These are phyloP conservation scores for Drosophila differens DNA, from an alignment of 2,888 invertebrate species.

Conservation along the genomic window DNA sequence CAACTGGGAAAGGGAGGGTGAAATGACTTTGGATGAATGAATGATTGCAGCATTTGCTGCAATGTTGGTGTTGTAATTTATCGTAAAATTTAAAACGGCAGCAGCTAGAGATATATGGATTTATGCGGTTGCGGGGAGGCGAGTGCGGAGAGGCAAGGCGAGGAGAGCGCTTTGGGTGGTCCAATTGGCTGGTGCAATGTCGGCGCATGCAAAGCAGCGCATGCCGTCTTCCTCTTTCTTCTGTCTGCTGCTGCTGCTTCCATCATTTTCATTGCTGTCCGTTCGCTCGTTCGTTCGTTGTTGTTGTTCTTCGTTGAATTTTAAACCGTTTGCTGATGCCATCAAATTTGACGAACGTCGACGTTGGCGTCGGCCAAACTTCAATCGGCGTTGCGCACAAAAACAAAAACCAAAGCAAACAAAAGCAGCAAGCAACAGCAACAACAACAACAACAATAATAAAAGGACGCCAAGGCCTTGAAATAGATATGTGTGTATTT, in stretches of 20 bases:
- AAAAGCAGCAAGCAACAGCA: slow-evolving; percentile 38
- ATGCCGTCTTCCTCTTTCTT: slow-evolving; percentile 42
- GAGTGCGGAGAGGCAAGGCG: slow-evolving; percentile 14
- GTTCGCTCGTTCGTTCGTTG: slow-evolving; percentile 12
- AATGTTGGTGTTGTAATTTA: slow-evolving; percentile 62
- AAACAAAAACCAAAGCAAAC: slow-evolving; percentile 57
- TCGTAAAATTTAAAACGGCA: slow-evolving; percentile 61
- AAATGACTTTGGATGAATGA: slow-evolving; percentile 55
- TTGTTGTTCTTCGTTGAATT: slow-evolving; percentile 42
- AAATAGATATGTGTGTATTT: slow-evolving; percentile 55
- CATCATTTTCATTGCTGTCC: slow-evolving; percentile 38
- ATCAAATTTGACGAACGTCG: slow-evolving; percentile 78
- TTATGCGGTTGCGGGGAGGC: slow-evolving; percentile 64
- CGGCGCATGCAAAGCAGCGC: slow-evolving; percentile 61
- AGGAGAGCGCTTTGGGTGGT: slow-evolving; percentile 68
- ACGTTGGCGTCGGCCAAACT: slow-evolving; percentile 81
- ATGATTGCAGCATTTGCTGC: slow-evolving; percentile 66
- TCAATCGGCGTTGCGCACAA: slow-evolving; percentile 72
- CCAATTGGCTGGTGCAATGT: slow-evolving; percentile 62
- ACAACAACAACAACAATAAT: slow-evolving; percentile 49
- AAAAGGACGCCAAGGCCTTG: slow-evolving; percentile 69
- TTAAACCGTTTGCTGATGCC: slow-evolving; percentile 79
- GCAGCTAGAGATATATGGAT: slow-evolving; percentile 73
- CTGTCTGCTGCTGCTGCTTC: slow-evolving; percentile 42
- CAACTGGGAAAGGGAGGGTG: slow-evolving; percentile 8